Percentiles rank a stretch among this genome's conserved stretches.
phyloP scores from a whole-genome alignment of 2,797 vertebrate species.

The Harpagifer antarcticus region DNA sequence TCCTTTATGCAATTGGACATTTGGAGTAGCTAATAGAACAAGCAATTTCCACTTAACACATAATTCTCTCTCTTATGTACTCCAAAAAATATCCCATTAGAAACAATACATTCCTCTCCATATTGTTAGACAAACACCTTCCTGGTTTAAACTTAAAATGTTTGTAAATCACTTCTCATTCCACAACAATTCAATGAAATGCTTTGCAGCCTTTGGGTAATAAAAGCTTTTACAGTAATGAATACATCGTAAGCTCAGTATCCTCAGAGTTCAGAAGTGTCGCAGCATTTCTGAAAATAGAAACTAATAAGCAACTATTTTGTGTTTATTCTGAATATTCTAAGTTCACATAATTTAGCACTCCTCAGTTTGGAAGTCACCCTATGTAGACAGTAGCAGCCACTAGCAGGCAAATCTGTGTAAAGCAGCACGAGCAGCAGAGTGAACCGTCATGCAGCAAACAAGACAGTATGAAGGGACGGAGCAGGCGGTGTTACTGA shows the following conservation, averaged over 20 bases:
- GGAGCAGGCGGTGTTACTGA: conserved; percentile 73
- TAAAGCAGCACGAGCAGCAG: conserved; percentile 66
- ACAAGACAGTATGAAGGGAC: conserved; percentile 71
- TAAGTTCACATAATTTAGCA: conserved; percentile 23
- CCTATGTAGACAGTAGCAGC: conserved; percentile 36
- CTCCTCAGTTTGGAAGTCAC: conserved; percentile 36
- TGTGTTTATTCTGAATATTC: not conserved
- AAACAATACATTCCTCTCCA: conserved; percentile 50
- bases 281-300: conserved; percentile 25
- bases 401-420: conserved; percentile 58
- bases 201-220: conserved; percentile 11
- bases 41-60: conserved; percentile 68
- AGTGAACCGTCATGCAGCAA: conserved; percentile 75
- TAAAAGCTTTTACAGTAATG: conserved; percentile 19
- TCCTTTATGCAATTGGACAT: conserved; percentile 75
- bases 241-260: not conserved
- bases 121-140: conserved; percentile 48
- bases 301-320: conserved; percentile 2
- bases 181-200: conserved; percentile 22
- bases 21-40: conserved; percentile 67
- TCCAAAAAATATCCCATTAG: conserved; percentile 76
- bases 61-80: conserved; percentile 69
- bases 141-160: conserved; percentile 25
- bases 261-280: conserved; percentile 9
- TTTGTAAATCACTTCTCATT: conserved; percentile 36